A percentile compares a stretch with the other conserved stretches of the same genome.
Conservation (phyloP, 2,113 vertebrate genomes). For the Prionailurus viverrinus region DNA sequence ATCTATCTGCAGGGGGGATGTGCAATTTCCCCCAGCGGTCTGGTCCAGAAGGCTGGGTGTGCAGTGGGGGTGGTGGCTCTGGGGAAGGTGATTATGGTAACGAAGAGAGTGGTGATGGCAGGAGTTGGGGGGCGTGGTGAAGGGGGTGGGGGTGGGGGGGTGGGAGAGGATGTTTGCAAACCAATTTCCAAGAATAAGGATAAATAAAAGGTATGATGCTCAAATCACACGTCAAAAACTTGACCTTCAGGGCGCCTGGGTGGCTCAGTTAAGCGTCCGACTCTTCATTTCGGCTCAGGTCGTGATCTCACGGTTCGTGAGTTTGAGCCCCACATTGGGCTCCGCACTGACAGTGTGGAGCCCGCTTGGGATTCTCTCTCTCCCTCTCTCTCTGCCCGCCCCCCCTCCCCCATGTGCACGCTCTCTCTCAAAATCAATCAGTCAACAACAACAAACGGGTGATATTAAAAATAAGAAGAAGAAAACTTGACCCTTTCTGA, state of each 20-base stretch:
- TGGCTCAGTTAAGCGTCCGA: too few species aligned
- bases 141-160: too few species aligned
- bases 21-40: accelerated
- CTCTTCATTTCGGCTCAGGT: too few species aligned
- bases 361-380: too few species aligned
- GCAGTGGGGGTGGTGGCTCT: neutral
- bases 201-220: neutral
- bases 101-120: accelerated
- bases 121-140: accelerated
- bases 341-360: too few species aligned
- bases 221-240: accelerated
- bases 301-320: too few species aligned
- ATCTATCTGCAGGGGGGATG: accelerated
- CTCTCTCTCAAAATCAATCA: too few species aligned
- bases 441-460: too few species aligned
- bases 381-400: too few species aligned
- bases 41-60: accelerated
- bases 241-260: neutral
- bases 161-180: neutral
- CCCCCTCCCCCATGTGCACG: too few species aligned
- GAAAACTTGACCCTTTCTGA: neutral
- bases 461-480: too few species aligned
- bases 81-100: neutral
- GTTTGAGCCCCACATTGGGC: too few species aligned
- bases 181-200: neutral